Percentiles rank a stretch among this genome's conserved stretches.
Evolutionary conservation across 1,140 invertebrate species (phyloP).

Genomic region (Kradibia gibbosae): DNA sequence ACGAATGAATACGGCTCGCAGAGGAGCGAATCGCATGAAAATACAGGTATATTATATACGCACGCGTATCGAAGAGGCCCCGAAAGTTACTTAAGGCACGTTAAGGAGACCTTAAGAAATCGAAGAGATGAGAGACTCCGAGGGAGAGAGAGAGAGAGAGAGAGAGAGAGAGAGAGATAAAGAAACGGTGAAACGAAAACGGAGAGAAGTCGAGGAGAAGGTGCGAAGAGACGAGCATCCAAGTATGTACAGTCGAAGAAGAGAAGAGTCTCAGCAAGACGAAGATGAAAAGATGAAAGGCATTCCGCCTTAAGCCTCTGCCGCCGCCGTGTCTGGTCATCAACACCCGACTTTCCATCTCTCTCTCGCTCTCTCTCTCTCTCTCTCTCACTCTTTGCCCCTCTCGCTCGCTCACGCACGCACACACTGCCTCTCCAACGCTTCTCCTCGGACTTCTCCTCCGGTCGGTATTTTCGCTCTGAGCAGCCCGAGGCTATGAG

Average conservation of each 20-base stretch:
- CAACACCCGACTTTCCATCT: conserved; percentile 58
- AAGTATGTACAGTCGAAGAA: conserved; percentile 11
- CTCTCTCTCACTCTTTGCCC: conserved; percentile 15
- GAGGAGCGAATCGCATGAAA: conserved; percentile 33
- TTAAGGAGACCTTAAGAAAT: conserved; percentile 47
- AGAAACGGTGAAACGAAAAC: not conserved
- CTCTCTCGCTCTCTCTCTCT: conserved; percentile 25
- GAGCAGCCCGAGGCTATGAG: conserved; percentile 40
- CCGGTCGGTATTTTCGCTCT: conserved; percentile 23
- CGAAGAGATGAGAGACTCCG: not conserved
- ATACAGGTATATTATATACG: conserved; percentile 33
- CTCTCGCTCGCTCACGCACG: conserved; percentile 17
- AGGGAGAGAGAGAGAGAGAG: not conserved
- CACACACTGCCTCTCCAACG: conserved; percentile 7
- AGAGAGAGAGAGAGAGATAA: not conserved
- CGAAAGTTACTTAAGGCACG: conserved; percentile 49
- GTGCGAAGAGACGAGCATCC: conserved; percentile 42
- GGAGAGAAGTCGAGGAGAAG: conserved; percentile 37
- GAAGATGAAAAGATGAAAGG: conserved; percentile 64
- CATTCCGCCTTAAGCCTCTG: conserved; percentile 57
- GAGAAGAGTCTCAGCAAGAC: conserved; percentile 41
- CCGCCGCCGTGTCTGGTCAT: conserved; percentile 63
- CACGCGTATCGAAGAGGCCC: conserved; percentile 29
- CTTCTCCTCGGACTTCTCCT: conserved; percentile 35
- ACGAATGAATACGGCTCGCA: conserved; percentile 9